These are phyloP conservation scores for Huso huso DNA, from an alignment of 2,797 vertebrate genomes.

Conservation along the genomic window DNA sequence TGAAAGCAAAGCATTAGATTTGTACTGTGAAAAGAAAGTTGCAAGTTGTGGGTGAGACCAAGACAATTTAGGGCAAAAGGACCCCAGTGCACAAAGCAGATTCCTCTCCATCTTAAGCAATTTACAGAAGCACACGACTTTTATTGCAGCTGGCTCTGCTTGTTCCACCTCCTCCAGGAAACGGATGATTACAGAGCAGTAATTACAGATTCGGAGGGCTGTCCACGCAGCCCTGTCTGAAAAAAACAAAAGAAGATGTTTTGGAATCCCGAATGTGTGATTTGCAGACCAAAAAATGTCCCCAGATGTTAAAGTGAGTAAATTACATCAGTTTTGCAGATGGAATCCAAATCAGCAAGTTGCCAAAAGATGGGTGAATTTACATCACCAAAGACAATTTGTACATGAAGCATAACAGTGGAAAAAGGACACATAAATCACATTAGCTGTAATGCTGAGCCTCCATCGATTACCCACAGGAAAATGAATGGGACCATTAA, in stretches of 20 bases:
- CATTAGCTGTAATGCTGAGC: slow-evolving; percentile 57
- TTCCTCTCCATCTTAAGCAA: neutral
- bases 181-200: slow-evolving; percentile 4
- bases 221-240: neutral
- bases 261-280: slow-evolving; percentile 25
- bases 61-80: neutral
- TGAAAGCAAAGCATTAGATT: neutral
- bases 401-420: slow-evolving; percentile 65
- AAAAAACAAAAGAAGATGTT: slow-evolving; percentile 23
- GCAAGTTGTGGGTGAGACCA: neutral
- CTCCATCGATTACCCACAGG: slow-evolving; percentile 62
- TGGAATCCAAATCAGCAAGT: slow-evolving; percentile 51
- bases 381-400: slow-evolving; percentile 64
- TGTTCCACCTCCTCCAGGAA: neutral
- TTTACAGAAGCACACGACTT: too few species aligned
- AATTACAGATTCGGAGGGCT: slow-evolving; percentile 6
- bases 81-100: neutral
- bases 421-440: slow-evolving; percentile 71
- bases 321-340: slow-evolving; percentile 44
- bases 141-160: neutral
- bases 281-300: slow-evolving; percentile 27
- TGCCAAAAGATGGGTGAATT: slow-evolving; percentile 49
- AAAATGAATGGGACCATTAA: slow-evolving; percentile 61
- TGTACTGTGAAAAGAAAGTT: neutral
- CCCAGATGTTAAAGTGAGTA: slow-evolving; percentile 32